A percentile compares a stretch with the other conserved stretches of the same genome.
Conservation (phyloP, 23 tunicate species). For the Oikopleura dioica region DNA sequence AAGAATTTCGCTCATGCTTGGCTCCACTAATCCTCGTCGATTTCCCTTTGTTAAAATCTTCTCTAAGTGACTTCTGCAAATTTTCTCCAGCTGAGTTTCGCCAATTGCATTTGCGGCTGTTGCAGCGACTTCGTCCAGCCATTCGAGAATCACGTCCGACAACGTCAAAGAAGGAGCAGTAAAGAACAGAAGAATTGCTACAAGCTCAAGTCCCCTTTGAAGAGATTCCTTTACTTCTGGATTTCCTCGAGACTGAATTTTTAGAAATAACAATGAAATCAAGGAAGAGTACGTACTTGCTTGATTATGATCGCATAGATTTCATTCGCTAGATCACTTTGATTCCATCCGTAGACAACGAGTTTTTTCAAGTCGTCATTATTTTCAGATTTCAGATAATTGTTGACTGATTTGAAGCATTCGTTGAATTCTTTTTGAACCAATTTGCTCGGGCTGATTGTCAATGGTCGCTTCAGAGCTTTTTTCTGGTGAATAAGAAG, state of each 20-base stretch:
- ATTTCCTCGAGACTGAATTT: constrained; percentile 75
- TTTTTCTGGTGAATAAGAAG: neutral
- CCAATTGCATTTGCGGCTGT: no score
- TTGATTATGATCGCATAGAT: constrained; percentile 2
- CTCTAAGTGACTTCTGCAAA: no score
- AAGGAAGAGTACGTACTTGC: no score
- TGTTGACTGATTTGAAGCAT: constrained; percentile 48
- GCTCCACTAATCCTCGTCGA: constrained; percentile 64
- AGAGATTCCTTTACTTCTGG: constrained; percentile 37
- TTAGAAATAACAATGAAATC: no score
- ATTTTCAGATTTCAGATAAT: constrained; percentile 33
- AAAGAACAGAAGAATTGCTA: constrained; percentile 66
- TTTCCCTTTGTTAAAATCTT: neutral
- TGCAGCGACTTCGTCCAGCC: no score
- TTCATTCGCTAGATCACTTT: neutral
- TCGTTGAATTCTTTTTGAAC: constrained; percentile 78
- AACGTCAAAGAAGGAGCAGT: no score
- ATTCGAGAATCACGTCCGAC: no score
- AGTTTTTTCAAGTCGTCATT: neutral
- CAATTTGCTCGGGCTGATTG: neutral
- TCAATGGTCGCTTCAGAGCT: neutral
- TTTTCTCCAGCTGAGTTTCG: no score
- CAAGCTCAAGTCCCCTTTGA: constrained; percentile 50
- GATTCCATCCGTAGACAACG: neutral
- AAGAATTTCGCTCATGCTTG: constrained; percentile 44